These are phyloP conservation scores for Neopipo cinnamomea DNA, from an alignment of 2,113 vertebrate genomes.

Conservation along the genomic window DNA sequence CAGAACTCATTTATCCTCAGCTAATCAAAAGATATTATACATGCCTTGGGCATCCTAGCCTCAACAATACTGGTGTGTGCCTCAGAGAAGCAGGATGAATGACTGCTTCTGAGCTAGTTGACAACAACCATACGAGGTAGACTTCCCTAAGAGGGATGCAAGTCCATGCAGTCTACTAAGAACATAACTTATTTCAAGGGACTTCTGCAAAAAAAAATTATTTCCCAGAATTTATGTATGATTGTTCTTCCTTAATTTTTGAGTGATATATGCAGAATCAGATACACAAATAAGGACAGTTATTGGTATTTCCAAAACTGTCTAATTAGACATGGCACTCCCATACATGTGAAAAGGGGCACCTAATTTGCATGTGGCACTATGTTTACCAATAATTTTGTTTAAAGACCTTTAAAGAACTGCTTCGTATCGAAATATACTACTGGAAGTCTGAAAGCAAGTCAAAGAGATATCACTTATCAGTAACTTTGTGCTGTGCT, in stretches of 20 bases:
- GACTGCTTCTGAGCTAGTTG: background rate
- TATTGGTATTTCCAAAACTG: background rate
- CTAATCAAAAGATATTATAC: rapidly evolving
- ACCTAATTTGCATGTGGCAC: background rate
- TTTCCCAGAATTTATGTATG: background rate
- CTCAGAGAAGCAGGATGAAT: background rate
- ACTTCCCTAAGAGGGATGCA: background rate
- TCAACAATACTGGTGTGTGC: background rate
- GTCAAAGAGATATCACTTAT: background rate
- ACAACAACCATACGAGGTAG: background rate
- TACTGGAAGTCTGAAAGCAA: background rate
- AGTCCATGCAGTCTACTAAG: background rate
- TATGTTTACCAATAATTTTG: background rate
- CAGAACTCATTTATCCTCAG: background rate
- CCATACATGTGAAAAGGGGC: background rate
- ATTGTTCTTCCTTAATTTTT: background rate
- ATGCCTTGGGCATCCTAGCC: background rate
- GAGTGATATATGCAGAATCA: background rate
- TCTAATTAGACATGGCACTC: background rate
- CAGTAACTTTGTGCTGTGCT: background rate
- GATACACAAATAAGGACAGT: background rate
- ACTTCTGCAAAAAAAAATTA: background rate
- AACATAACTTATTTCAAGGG: background rate
- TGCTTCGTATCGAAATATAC: background rate
- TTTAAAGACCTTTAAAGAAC: background rate